These are phyloP conservation scores for Taeniopygia guttata DNA, from an alignment of 2,797 vertebrate genomes.

Conservation along the genomic window DNA sequence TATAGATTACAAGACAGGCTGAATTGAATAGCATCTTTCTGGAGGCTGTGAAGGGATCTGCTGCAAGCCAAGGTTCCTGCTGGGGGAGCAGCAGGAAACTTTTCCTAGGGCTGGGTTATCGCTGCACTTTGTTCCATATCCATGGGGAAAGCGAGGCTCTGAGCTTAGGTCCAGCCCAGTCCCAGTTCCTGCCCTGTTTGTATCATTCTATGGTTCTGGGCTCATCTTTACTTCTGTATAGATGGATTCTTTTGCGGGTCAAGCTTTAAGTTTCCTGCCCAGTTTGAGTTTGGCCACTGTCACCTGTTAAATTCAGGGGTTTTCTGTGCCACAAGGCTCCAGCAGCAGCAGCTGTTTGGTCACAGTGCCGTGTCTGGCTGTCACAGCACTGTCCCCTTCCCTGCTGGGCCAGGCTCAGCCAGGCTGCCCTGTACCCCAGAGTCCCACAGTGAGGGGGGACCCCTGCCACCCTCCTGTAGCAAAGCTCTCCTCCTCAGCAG, in stretches of 20 bases:
- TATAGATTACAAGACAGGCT: neutral
- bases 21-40: neutral
- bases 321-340: neutral
- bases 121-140: neutral
- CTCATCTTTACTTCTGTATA: neutral
- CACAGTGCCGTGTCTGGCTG: neutral
- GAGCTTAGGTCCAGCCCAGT: neutral
- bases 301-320: conserved; percentile 42
- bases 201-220: neutral
- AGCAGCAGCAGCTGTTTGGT: neutral
- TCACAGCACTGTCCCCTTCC: neutral
- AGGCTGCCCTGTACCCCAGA: accelerated
- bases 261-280: neutral
- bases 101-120: neutral
- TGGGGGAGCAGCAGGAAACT: conserved; percentile 43
- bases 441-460: neutral
- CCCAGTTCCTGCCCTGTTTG: neutral
- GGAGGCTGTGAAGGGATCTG: neutral
- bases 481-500: neutral
- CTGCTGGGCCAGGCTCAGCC: neutral
- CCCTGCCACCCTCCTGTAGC: neutral
- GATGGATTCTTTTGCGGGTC: neutral
- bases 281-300: conserved; percentile 31
- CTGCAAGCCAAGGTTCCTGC: neutral
- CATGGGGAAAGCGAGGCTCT: neutral